These are phyloP conservation scores for Leucozona laternaria DNA, from an alignment of 2,888 invertebrate genomes.

Conservation along the genomic window DNA sequence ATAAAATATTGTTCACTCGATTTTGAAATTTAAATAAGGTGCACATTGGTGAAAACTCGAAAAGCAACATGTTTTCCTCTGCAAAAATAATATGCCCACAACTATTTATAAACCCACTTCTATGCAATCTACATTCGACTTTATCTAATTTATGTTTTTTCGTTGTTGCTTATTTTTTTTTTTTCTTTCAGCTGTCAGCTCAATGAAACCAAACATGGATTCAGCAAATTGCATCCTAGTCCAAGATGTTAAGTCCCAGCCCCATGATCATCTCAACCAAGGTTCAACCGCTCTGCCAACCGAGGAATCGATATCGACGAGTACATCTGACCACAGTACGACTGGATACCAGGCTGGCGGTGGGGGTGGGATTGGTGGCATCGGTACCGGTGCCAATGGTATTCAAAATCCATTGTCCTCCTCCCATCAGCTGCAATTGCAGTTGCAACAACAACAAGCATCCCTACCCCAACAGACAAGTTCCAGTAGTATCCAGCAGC, in stretches of 20 bases:
- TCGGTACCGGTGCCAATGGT: conserved; percentile 55
- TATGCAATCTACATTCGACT: neutral
- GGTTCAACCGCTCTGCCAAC: conserved; percentile 90
- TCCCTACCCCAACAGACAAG: conserved; percentile 85
- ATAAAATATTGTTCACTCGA: too few relatives aligned
- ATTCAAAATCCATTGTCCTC: conserved; percentile 77
- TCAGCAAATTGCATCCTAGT: conserved; percentile 95
- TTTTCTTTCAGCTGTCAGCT: conserved; percentile 92
- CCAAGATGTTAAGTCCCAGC: conserved; percentile 90
- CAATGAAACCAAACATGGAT: conserved; percentile 95
- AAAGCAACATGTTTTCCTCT: too few relatives aligned
- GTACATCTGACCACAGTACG: conserved; percentile 88
- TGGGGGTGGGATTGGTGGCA: conserved; percentile 49
- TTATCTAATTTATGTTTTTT: conserved; percentile 12
- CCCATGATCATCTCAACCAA: conserved; percentile 93
- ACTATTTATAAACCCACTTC: neutral
- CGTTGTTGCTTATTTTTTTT: conserved; percentile 60
- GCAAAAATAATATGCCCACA: too few relatives aligned
- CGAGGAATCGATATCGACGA: conserved; percentile 90
- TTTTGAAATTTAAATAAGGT: too few relatives aligned
- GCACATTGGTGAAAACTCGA: too few relatives aligned
- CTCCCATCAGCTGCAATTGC: conserved; percentile 84
- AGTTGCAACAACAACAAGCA: conserved; percentile 85
- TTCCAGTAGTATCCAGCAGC: conserved; percentile 80
- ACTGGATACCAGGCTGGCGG: conserved; percentile 82